Percentiles rank a stretch among this genome's conserved stretches.
Conservation (phyloP, 2,797 vertebrate species). For the Miichthys miiuy region DNA sequence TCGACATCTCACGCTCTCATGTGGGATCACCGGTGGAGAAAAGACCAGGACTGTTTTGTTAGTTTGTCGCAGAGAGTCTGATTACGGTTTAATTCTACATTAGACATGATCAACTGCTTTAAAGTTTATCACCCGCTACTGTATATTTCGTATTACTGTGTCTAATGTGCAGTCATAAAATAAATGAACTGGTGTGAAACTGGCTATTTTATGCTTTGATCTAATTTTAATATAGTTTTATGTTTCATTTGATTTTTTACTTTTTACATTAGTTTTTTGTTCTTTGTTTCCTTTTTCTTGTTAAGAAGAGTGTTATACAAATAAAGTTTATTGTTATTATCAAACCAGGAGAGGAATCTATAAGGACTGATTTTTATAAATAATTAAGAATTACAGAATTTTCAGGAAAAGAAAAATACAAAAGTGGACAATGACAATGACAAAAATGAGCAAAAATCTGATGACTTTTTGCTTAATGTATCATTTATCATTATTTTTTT, state of each 20-base stretch:
- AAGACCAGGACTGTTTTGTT: slow-evolving; percentile 41
- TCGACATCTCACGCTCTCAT: slow-evolving; percentile 48
- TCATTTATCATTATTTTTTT: too few species aligned
- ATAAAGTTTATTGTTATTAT: background rate
- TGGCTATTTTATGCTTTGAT: background rate
- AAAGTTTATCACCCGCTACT: background rate
- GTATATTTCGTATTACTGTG: background rate
- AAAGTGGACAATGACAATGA: background rate
- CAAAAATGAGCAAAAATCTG: background rate
- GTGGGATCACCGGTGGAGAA: slow-evolving; percentile 62
- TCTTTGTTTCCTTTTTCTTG: background rate
- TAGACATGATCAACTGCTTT: background rate
- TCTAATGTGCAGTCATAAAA: background rate
- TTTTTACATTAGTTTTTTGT: background rate
- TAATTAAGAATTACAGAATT: background rate
- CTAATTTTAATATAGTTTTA: background rate
- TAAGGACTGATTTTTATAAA: background rate
- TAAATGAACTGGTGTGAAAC: background rate
- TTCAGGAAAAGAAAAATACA: background rate
- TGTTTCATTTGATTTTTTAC: background rate
- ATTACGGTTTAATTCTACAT: slow-evolving; percentile 22
- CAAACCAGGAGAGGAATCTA: background rate
- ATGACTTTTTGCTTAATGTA: too few species aligned
- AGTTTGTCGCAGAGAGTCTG: slow-evolving; percentile 31
- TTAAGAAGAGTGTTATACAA: background rate